Percentiles rank a stretch among this genome's conserved stretches.
Evolutionary conservation across 2,797 vertebrate species (phyloP).

Genomic region (Erethizon dorsatum): DNA sequence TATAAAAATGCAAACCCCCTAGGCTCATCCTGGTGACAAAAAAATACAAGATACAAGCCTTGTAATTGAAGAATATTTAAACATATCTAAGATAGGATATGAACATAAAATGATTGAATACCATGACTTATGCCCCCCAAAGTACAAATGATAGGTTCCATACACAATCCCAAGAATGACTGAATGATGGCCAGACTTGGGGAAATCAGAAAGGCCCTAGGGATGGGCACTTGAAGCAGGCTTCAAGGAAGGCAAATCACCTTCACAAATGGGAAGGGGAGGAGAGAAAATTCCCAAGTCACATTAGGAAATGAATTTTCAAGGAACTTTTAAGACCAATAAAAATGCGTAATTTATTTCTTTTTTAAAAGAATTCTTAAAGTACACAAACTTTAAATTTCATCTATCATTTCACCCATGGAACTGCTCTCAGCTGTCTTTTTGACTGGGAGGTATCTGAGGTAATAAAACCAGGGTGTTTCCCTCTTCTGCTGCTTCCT

Average conservation of each 20-base stretch:
- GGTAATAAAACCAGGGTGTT: background rate
- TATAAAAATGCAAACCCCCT: background rate
- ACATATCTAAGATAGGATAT: background rate
- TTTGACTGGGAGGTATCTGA: background rate
- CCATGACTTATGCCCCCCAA: background rate
- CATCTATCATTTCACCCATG: background rate
- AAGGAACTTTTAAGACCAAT: background rate
- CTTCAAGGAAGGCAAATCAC: background rate
- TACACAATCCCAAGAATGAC: background rate
- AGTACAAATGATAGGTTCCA: background rate
- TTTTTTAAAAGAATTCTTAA: constrained; percentile 5
- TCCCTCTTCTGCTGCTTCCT: background rate
- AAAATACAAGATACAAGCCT: background rate
- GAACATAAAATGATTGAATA: background rate
- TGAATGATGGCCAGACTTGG: background rate
- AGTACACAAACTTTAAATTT: background rate
- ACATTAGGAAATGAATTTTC: background rate
- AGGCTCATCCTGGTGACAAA: background rate
- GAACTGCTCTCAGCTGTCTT: background rate
- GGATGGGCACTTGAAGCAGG: background rate
- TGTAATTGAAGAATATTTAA: background rate
- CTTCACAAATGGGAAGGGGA: background rate
- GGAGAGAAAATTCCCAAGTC: background rate
- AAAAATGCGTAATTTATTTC: background rate
- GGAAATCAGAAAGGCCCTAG: background rate